These are phyloP conservation scores for Drosophila paramelanica DNA, from an alignment of 2,888 invertebrate genomes.

Conservation along the genomic window DNA sequence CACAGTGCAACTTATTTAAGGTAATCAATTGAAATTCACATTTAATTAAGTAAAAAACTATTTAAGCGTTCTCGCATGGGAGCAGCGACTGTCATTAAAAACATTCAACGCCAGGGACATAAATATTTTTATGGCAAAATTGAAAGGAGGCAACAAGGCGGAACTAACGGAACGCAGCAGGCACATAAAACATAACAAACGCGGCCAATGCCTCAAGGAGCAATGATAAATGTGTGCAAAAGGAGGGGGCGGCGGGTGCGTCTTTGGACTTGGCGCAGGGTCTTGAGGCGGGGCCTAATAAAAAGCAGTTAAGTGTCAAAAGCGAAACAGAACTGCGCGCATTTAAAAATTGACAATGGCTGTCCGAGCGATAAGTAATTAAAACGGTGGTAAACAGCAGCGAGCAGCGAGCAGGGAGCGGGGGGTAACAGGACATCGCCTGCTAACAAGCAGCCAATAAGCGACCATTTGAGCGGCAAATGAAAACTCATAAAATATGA, in stretches of 20 bases:
- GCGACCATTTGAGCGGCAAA: slow-evolving; percentile 48
- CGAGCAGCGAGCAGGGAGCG: not conserved
- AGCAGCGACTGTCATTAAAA: slow-evolving; percentile 41
- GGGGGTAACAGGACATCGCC: slow-evolving; percentile 28
- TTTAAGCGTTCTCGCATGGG: slow-evolving; percentile 29
- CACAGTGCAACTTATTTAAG: slow-evolving; percentile 2
- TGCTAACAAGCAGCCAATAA: slow-evolving; percentile 59
- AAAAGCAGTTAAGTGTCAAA: slow-evolving; percentile 66
- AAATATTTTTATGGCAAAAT: slow-evolving; percentile 70
- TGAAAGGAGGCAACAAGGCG: slow-evolving; percentile 45
- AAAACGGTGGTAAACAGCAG: slow-evolving; percentile 31
- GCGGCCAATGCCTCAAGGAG: slow-evolving; percentile 14
- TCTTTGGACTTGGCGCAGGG: not conserved
- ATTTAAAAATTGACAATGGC: slow-evolving; percentile 70
- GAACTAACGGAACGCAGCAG: slow-evolving; percentile 41
- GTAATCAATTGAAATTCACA: slow-evolving; percentile 50
- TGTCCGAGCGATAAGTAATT: slow-evolving; percentile 70
- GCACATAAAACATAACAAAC: slow-evolving; percentile 41
- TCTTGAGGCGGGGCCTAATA: slow-evolving; percentile 46
- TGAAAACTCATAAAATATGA: slow-evolving; percentile 62
- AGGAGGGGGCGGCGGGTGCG: slow-evolving; percentile 15
- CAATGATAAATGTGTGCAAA: slow-evolving; percentile 35
- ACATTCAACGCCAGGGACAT: slow-evolving; percentile 54
- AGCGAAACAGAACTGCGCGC: slow-evolving; percentile 48
- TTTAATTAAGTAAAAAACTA: slow-evolving; percentile 56